phyloP scores from a whole-genome alignment of 1,140 invertebrate species.

The Macrotrachela quadricornifera region DNA sequence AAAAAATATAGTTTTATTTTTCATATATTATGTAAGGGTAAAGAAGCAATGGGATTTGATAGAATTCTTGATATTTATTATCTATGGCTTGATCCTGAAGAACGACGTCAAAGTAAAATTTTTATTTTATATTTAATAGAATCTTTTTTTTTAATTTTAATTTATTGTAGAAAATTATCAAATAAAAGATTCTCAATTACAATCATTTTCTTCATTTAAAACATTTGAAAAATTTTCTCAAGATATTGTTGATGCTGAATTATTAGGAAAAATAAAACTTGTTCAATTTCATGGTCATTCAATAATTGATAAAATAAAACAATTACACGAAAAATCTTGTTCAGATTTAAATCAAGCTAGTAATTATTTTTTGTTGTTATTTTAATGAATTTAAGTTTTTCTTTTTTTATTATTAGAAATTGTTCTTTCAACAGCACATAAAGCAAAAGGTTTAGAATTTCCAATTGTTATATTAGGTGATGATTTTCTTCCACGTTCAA shows the following conservation, averaged over 20 bases:
- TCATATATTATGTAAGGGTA: conserved; percentile 15
- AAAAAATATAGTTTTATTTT: too few relatives aligned
- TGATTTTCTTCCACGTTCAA: conserved; percentile 14
- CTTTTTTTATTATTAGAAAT: conserved; percentile 22
- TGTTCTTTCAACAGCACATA: conserved; percentile 25
- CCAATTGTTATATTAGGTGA: conserved; percentile 21
- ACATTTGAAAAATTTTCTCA: conserved; percentile 19
- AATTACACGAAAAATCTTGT: not conserved
- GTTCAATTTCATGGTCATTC: conserved; percentile 14
- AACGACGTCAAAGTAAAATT: conserved; percentile 12
- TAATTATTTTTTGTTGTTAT: not conserved
- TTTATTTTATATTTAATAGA: not conserved
- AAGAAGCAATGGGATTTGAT: conserved; percentile 19
- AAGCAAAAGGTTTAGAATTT: conserved; percentile 28
- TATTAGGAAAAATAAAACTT: conserved; percentile 23
- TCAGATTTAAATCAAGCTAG: not conserved
- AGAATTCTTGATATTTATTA: conserved; percentile 21
- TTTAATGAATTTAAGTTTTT: not conserved
- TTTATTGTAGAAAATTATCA: too few relatives aligned
- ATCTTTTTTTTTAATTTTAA: too few relatives aligned
- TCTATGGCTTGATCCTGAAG: conserved; percentile 12
- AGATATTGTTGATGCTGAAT: conserved; percentile 18
- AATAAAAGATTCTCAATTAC: not conserved
- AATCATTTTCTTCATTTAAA: conserved; percentile 16
- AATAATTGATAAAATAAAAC: conserved; percentile 14